Percentiles rank a stretch among this genome's conserved stretches.
phyloP scores from a whole-genome alignment of 2,113 vertebrate species.

The Cheilinus undulatus region DNA sequence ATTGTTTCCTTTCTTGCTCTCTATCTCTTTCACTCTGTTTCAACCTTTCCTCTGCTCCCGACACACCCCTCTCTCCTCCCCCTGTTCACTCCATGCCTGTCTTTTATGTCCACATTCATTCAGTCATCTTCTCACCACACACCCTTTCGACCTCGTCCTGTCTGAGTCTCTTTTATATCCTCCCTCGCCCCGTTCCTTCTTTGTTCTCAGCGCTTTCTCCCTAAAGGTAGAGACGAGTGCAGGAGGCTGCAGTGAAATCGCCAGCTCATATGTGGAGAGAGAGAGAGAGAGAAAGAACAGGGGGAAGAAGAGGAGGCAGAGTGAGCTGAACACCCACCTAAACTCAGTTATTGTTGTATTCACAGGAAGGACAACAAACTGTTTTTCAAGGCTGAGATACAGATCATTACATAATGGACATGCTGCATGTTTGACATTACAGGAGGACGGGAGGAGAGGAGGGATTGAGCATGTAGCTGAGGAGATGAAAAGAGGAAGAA shows the following conservation, averaged over 20 bases:
- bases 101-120: constrained; percentile 24
- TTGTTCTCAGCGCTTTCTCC: constrained; percentile 27
- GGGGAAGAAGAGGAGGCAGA: neutral
- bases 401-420: neutral
- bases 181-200: neutral
- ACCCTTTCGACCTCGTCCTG: constrained; percentile 32
- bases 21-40: constrained; percentile 26
- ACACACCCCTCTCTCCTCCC: constrained; percentile 9
- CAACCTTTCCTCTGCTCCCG: constrained; percentile 7
- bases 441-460: neutral
- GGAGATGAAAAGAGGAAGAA: neutral
- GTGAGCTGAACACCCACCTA: constrained; percentile 23
- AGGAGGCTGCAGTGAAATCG: neutral
- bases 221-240: constrained; percentile 24
- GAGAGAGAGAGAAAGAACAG: too few species aligned
- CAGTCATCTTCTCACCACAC: constrained; percentile 13
- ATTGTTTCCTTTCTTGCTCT: constrained; percentile 14
- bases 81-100: constrained; percentile 1
- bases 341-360: neutral
- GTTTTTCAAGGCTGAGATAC: neutral
- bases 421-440: neutral
- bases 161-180: constrained; percentile 21
- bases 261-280: neutral
- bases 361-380: neutral
- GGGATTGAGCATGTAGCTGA: neutral